Conservation (phyloP, 2,113 vertebrate genomes). For the Vidua chalybeata region DNA sequence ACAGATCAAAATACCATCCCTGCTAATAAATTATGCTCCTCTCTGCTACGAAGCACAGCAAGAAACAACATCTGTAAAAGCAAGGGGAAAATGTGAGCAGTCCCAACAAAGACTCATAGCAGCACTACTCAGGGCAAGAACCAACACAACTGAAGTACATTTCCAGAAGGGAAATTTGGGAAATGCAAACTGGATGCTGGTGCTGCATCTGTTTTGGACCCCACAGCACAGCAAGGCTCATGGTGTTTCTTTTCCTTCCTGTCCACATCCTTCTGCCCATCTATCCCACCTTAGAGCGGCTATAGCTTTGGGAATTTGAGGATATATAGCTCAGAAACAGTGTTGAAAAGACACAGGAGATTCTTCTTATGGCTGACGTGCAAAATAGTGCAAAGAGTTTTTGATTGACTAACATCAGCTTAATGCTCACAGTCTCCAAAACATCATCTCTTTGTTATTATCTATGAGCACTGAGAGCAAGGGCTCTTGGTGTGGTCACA, state of each 20-base stretch:
- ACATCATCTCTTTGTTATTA: not conserved
- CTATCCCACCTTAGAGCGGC: not conserved
- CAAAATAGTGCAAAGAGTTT: not conserved
- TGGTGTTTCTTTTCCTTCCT: not conserved
- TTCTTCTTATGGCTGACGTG: not conserved
- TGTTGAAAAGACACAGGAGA: not conserved
- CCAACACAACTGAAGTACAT: fast-evolving
- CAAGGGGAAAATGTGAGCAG: not conserved
- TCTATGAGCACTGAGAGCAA: not conserved
- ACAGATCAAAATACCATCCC: slow-evolving; percentile 49
- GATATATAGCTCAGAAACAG: not conserved
- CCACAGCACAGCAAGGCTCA: not conserved
- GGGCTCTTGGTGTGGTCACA: not conserved
- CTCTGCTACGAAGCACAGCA: slow-evolving; percentile 6
- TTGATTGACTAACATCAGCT: not conserved
- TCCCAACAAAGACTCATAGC: not conserved
- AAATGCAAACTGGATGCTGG: not conserved
- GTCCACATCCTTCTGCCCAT: not conserved
- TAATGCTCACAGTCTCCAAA: not conserved
- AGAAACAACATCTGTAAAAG: not conserved
- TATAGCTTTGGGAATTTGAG: not conserved
- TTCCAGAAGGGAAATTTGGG: not conserved
- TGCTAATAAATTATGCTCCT: slow-evolving; percentile 56
- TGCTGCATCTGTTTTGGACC: not conserved
- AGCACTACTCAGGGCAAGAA: not conserved